Evolutionary conservation across 2,888 invertebrate species (phyloP), one percentile per base, ranked within the genome.

Genomic region (Lypha dubia): DNA sequence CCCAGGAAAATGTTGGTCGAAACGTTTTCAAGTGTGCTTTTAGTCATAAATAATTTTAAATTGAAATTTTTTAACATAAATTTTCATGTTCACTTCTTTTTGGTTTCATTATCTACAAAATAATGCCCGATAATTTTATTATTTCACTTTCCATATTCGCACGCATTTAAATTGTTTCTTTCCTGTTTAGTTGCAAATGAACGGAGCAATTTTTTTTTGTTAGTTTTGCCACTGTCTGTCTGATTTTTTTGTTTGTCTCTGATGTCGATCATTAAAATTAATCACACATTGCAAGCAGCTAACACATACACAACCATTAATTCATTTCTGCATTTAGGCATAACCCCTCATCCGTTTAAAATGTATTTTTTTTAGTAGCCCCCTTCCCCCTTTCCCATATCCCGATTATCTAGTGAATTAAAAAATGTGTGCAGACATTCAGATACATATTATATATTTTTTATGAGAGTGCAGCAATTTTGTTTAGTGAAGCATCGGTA

Each of bases 121-220:
- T 60, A 71, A 77, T 86, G 68, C 75, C 3, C 46, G 80, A 82
- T 86, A 79, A 62, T 81, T 86, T 58, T 63, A 73, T 63, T 67
- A 73, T 83, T 84, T 67, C 51, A 81, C 84, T 70, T 82, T 79
- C 74, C 75, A 68, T 62, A 75, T 80, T 85, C 76, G 87, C 75
- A 86, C 84, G 86, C 86, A 86, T 65, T 77, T 88, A 86, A 88
- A 88, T 88, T 88, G 87, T 86, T 86, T 73, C 76, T 85, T 88
- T 88, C 88, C 88, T 87, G 88, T 87, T 79, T 76, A 86, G 79
- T 79, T 84, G 51, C 8, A 58, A 82, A 77, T 65, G 56, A 46
- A 38, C 6, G 24, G 62, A 2, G 28, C 49, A 46, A 11, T 24
- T 0, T 35, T 9, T 38, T 38, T 38, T 24, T 41, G 58, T 65